These are phyloP conservation scores for Columba livia DNA, from an alignment of 2,113 vertebrate genomes.

Conservation along the genomic window DNA sequence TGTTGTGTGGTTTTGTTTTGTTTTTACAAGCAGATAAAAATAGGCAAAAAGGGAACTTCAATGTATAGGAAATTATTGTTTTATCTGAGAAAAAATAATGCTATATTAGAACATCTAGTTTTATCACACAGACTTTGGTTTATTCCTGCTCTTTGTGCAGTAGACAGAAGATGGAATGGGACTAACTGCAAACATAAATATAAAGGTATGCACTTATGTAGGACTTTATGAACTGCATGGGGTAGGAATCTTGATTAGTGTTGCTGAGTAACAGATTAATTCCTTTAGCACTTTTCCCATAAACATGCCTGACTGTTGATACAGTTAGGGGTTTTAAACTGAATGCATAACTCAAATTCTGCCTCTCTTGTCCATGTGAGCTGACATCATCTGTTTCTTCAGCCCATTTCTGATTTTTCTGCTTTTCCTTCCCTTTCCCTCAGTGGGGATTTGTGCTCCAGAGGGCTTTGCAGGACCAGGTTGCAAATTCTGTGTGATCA, in stretches of 20 bases:
- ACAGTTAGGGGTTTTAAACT: conserved; percentile 20
- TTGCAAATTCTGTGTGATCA: neutral
- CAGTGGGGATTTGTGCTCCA: neutral
- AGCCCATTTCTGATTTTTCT: neutral
- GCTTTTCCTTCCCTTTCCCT: neutral
- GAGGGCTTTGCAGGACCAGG: neutral
- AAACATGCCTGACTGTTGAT: conserved; percentile 26
- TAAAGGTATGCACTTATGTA: conserved; percentile 50
- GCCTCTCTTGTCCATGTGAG: neutral
- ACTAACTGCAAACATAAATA: conserved; percentile 20
- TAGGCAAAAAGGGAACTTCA: neutral
- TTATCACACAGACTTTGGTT: neutral
- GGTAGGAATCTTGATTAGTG: conserved; percentile 65
- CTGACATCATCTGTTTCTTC: neutral
- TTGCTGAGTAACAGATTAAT: conserved; percentile 72
- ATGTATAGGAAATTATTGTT: neutral
- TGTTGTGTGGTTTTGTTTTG: no score
- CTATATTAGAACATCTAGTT: neutral
- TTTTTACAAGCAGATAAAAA: neutral
- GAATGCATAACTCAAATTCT: conserved; percentile 2
- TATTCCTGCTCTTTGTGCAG: neutral
- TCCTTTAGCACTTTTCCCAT: conserved; percentile 39
- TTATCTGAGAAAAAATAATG: neutral
- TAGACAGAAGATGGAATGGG: conserved; percentile 7
- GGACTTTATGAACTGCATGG: conserved; percentile 61